Base-by-base conservation (phyloP, 1,140 invertebrate genomes). In the Sycophaga agraensis region DNA sequence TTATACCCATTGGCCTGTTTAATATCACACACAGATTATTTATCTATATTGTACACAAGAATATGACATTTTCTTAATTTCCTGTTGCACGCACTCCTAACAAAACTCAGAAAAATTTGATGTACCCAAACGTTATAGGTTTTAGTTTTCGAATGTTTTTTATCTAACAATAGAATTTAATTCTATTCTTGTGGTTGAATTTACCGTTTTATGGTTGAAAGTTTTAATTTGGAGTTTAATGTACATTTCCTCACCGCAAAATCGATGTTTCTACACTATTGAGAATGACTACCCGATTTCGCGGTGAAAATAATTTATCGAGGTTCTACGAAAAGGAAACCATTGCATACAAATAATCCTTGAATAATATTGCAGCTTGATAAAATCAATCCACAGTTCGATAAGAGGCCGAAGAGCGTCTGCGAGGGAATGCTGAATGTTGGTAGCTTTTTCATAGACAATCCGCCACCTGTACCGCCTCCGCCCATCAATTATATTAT, bases 381-480 rank as follows among this genome's bases (percentile, higher is more conserved):
- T 54, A 81, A 81, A 66, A 48, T 66, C n/a, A 58, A 56, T 31
- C 45, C 68, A 22, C 57, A 71, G 26, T 78, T 77, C 59, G 71
- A 55, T 16, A 56, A 62, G 31, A 73, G 78, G 56, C 76, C 79
- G 46, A 79, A 78, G 67, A 79, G 78, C 65, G 71, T 79, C 24
- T 77, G 74, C 56, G 78, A 81, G 54, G 72, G 73, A 59, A 79
- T 81, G 71, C 55, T 81, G 16, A 49, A 50, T 21, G 68, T 70
- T 16, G 72, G 73, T 61, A 76, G 70, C 34, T 78, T 73, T 54
- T 46, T 74, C 14, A 70, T 68, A 22, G 76, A 79, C 51, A 71
- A 73, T 69, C 81, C 85, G 34, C 85, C 86, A 31, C 85, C 85
- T 39, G 80, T 87, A 60, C 85, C 86, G 64, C 85, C 85, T 45